Evolutionary conservation across 2,113 vertebrate genomes (phyloP).

Genomic region (Leiothrix lutea): DNA sequence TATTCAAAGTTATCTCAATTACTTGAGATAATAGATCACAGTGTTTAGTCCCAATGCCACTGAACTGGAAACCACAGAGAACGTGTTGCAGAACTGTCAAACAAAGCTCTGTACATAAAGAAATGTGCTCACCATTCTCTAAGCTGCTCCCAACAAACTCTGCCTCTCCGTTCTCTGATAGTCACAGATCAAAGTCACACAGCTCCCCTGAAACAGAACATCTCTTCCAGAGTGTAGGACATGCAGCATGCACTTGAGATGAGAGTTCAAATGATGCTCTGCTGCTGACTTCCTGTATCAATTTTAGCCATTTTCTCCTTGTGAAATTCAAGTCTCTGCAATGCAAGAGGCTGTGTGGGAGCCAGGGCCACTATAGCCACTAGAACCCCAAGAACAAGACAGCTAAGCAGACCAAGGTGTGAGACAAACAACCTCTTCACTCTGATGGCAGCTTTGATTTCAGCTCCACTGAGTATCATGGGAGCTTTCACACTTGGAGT

Average conservation of each 20-base stretch:
- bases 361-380: background rate
- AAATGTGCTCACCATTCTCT: background rate
- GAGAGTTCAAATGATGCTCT: background rate
- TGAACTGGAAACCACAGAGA: background rate
- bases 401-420: fast-evolving
- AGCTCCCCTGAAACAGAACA: background rate
- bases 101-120: background rate
- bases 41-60: background rate
- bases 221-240: background rate
- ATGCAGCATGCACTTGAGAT: background rate
- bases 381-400: background rate
- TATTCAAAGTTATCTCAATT: background rate
- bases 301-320: background rate
- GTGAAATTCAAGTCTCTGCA: background rate
- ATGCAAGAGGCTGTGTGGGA: background rate
- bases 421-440: background rate
- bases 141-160: background rate
- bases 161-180: background rate
- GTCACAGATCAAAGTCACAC: background rate
- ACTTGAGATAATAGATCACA: conserved; percentile 28
- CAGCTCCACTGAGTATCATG: background rate
- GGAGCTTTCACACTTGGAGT: background rate
- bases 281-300: background rate
- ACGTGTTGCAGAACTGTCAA: background rate
- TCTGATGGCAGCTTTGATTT: background rate